Percentiles rank a stretch among this genome's conserved stretches.
phyloP scores from a whole-genome alignment of 2,797 vertebrate species.

The Helicolenus hilgendorfi region DNA sequence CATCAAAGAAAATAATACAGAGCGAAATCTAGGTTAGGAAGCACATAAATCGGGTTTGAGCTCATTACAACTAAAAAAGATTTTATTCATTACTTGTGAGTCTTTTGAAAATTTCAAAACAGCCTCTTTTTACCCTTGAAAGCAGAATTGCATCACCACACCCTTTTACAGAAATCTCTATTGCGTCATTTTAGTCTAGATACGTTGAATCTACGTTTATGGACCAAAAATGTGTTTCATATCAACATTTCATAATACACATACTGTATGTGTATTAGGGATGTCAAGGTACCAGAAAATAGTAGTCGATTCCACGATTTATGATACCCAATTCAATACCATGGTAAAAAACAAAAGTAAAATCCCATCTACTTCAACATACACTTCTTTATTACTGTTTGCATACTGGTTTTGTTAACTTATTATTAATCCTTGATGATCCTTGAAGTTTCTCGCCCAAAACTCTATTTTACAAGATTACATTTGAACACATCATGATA shows the following conservation, averaged over 20 bases:
- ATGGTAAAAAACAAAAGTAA: no score
- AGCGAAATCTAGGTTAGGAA: not conserved
- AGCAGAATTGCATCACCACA: not conserved
- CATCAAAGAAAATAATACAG: not conserved
- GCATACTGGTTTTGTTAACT: no score
- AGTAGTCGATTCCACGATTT: accelerated
- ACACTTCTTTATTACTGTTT: no score
- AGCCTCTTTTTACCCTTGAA: not conserved
- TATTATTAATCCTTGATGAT: no score
- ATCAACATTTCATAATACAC: not conserved
- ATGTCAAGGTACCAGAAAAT: no score
- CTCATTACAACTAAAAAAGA: not conserved
- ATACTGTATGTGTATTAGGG: no score
- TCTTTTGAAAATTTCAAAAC: not conserved
- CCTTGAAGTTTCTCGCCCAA: no score
- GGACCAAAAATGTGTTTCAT: not conserved
- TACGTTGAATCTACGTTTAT: accelerated
- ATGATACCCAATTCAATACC: no score
- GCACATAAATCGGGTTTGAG: not conserved
- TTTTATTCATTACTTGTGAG: not conserved
- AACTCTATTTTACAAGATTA: no score
- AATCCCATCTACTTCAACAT: no score
- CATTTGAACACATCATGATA: no score
- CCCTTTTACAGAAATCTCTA: not conserved
- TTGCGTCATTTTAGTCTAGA: not conserved